phyloP scores from a whole-genome alignment of 92 coral and sea anemone genomes.

The Scolanthus callimorphus region DNA sequence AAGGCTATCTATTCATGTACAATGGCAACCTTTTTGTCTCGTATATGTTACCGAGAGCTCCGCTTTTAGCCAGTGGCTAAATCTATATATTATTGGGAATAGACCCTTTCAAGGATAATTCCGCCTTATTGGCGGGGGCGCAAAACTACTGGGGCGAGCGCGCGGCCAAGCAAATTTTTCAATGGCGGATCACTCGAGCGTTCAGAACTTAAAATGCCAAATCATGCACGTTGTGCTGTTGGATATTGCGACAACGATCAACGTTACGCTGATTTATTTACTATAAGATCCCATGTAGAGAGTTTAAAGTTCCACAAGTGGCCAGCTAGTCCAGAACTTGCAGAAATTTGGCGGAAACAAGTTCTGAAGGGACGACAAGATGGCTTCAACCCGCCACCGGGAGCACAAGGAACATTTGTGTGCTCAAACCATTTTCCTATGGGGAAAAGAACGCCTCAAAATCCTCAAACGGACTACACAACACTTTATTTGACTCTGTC shows the following conservation, averaged over 20 bases:
- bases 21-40: too few species aligned
- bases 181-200: constrained; percentile 1
- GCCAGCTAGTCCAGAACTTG: constrained; percentile 19
- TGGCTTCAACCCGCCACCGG: constrained; percentile 32
- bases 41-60: too few species aligned
- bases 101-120: neutral
- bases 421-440: constrained; percentile 45
- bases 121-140: neutral
- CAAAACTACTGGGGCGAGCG: constrained; percentile 1
- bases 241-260: neutral
- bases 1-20: too few species aligned
- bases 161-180: neutral
- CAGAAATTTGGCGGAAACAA: constrained; percentile 45
- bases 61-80: too few species aligned
- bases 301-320: neutral
- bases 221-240: constrained; percentile 1
- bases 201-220: neutral
- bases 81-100: too few species aligned
- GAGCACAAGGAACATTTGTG: constrained; percentile 39
- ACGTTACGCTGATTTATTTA: neutral
- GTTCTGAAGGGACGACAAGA: constrained; percentile 40
- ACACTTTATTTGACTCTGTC: constrained; percentile 36
- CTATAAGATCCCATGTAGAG: neutral
- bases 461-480: constrained; percentile 41
- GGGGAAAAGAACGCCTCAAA: constrained; percentile 37